Base-by-base conservation (phyloP, 2,888 invertebrate genomes). In the Sylvicola fuscatus region DNA sequence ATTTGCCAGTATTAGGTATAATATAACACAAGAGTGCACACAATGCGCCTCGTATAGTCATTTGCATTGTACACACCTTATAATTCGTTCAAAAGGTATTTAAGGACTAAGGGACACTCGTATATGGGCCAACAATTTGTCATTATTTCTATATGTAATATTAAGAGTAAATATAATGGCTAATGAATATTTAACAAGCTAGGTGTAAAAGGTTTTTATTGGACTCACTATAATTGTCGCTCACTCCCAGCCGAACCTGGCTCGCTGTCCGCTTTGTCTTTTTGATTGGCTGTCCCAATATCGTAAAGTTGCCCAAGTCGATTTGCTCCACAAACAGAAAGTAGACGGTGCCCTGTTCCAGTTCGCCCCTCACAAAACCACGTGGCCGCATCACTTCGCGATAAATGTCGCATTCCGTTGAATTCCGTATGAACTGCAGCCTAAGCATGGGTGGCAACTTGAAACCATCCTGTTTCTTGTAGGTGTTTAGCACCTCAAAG, bases 401-500 rank as follows among this genome's bases (percentile, higher is more conserved):
- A 46, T 58, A 58, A 41, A 59, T 58, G 46, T 59, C 59, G 46
- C 59, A 59, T 37, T 57, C 58, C 43, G 49, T 48, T 27, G 43
- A 46, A 44, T 57, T 58, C 40, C 50, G 49, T 29, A 29, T 29
- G 42, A 59, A 59, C 43, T 58, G 55, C 38, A 59, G 41, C 3
- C 59, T 51, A 30, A 59, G 44, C 30, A 51, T 48, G 16, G 48
- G 45, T 33, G 55, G 54, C 44, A 56, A 41, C 28, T 50, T 51
- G 36, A 49, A 49, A 31, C 60, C 58, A 41, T 57, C 49, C 43
- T 66, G 66, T 45, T 65, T 67, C 53, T 76, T 76, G 53, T 66
- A 68, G 43, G 68, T 65, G 42, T 66, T 60, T 45, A 66, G 60
- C 44, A 76, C 71, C 51, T 68, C 69, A 54, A 76, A 72, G 40